phyloP scores from a whole-genome alignment of 2,113 vertebrate genomes.

The Sturnira hondurensis region DNA sequence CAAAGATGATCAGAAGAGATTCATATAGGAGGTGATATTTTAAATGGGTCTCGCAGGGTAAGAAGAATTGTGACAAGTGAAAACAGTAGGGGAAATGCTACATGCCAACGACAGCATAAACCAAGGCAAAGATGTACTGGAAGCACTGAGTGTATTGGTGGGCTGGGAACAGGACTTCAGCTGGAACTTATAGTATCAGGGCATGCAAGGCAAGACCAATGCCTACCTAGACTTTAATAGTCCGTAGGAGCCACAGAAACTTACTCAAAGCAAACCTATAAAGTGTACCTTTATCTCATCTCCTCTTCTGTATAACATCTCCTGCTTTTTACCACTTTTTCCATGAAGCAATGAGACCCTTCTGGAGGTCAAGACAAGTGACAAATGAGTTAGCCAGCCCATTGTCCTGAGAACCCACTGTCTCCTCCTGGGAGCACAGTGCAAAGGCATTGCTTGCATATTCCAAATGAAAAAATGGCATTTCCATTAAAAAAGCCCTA shows the following conservation, averaged over 20 bases:
- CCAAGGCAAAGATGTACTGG: not conserved
- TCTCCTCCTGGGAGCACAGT: not conserved
- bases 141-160: not conserved
- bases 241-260: not conserved
- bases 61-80: not conserved
- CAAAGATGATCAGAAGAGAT: not conserved
- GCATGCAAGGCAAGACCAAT: not conserved
- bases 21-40: not conserved
- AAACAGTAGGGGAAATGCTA: not conserved
- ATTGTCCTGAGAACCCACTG: not conserved
- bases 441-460: not conserved
- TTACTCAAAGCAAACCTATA: not conserved
- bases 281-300: not conserved
- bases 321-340: not conserved
- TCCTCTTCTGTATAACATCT: not conserved
- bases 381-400: not conserved
- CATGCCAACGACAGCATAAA: not conserved
- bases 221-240: not conserved
- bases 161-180: rapidly evolving
- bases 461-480: not conserved
- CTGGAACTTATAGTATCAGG: not conserved
- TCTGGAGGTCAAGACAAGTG: not conserved
- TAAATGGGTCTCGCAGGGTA: not conserved
- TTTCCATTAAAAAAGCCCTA: not conserved
- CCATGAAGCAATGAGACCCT: not conserved